Evolutionary conservation across 1,140 invertebrate genomes (phyloP).

Genomic region (Physella acuta): DNA sequence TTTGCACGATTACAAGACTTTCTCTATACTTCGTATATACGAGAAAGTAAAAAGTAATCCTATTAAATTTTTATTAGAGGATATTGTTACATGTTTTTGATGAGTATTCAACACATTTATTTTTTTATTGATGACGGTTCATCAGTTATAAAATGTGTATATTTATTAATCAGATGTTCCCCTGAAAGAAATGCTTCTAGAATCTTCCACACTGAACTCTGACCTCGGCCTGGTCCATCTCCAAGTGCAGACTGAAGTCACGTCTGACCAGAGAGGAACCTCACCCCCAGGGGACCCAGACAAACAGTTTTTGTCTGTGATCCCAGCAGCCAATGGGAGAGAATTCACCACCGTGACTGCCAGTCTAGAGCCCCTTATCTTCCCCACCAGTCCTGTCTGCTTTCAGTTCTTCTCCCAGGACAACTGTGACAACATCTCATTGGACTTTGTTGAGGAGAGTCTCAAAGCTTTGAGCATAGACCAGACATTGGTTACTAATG

Average conservation of each 20-base stretch:
- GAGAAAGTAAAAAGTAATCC: no score
- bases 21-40: no score
- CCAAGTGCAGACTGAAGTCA: neutral
- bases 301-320: neutral
- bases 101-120: no score
- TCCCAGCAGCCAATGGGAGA: neutral
- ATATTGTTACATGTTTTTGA: no score
- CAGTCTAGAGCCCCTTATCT: neutral
- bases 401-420: slow-evolving; percentile 1
- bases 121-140: no score
- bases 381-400: neutral
- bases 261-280: neutral
- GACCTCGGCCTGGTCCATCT: neutral
- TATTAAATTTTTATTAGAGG: no score
- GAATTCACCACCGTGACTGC: neutral
- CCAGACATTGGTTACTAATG: neutral
- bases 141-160: no score
- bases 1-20: no score
- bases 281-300: no score
- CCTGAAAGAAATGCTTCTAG: neutral
- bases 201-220: neutral
- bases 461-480: no score
- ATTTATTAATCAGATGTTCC: neutral
- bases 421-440: neutral
- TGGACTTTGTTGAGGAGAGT: no score